Base-by-base conservation (phyloP, 1,140 invertebrate species). In the Lordiphosa clarofinis region DNA sequence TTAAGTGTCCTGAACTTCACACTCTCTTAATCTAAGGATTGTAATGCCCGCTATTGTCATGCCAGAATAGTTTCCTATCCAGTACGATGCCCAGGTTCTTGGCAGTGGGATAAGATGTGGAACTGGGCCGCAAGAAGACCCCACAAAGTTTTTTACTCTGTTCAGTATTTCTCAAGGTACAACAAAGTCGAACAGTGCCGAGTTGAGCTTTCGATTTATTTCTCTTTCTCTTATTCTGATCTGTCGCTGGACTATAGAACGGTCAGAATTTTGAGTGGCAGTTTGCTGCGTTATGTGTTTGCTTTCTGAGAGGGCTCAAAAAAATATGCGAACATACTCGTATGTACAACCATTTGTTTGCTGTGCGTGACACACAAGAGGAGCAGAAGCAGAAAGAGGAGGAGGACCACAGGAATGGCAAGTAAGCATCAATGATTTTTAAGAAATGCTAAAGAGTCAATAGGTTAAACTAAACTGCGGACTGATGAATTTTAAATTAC, bases 281-380 rank as follows among this genome's bases (percentile, higher is more conserved):
- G 70, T 42, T 49, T 52, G 71, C 72, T 43, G 58, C 66, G 75
- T 67, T 81, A 69, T 81, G 38, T 79, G 61, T 75, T 79, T 71
- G 75, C 55, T 56, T 72, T 55, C 53, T 56, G 57, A 81, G 61
- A 43, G 59, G 61, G 56, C 52, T 57, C 11, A 4, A 21, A 28
- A 24, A 37, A 58, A 55, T 58, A 39, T 67, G 64, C 13, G 40
- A 12, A 50, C 31, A 7, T 50, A 50, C 24, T 7, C 49, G 67
- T 15, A 15, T 15, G 15, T 46, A 67, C 24, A 13, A 11, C 31
- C 31, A 46, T 31, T 67, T 33, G 54, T 44, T 57, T 33, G 38
- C 31, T 36, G 24, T 21, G 46, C 46, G 57, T 58, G 49, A 12
- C 19, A 28, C 24, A 28, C 24, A 28, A 5, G 24, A 7, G 3